phyloP scores from a whole-genome alignment of 2,888 invertebrate species.

The Scaptomyza caliginosa region DNA sequence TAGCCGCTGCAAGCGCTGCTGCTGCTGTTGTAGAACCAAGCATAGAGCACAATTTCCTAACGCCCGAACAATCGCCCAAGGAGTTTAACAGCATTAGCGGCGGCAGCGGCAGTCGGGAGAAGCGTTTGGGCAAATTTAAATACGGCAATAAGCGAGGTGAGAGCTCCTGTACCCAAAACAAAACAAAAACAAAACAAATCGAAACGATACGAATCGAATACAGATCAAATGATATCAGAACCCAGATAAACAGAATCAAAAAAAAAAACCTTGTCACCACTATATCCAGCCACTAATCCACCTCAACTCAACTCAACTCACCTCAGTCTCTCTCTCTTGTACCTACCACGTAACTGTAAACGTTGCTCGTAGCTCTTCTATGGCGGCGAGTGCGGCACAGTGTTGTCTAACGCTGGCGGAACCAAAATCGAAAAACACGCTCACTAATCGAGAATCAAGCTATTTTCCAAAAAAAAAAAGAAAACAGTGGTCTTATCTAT shows the following conservation, averaged over 20 bases:
- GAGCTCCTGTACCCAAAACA: slow-evolving; percentile 44
- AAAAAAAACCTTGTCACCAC: neutral
- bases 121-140: slow-evolving; percentile 85
- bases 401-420: slow-evolving; percentile 57
- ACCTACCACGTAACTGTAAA: neutral
- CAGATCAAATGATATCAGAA: neutral
- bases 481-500: slow-evolving; percentile 4
- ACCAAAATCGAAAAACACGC: slow-evolving; percentile 33
- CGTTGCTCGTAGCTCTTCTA: neutral
- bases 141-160: slow-evolving; percentile 85
- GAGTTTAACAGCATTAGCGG: slow-evolving; percentile 49
- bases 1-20: neutral
- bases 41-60: slow-evolving; percentile 76
- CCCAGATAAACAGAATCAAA: slow-evolving; percentile 16
- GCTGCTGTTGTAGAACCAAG: slow-evolving; percentile 19
- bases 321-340: slow-evolving; percentile 31
- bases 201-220: slow-evolving; percentile 7
- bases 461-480: no score
- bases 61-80: slow-evolving; percentile 77
- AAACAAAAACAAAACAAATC: slow-evolving; percentile 1
- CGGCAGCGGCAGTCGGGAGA: slow-evolving; percentile 81
- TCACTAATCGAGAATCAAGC: neutral
- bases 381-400: slow-evolving; percentile 51
- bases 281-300: slow-evolving; percentile 32
- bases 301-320: slow-evolving; percentile 16